phyloP scores from a whole-genome alignment of 2,113 vertebrate genomes.

The Monopterus albus region DNA sequence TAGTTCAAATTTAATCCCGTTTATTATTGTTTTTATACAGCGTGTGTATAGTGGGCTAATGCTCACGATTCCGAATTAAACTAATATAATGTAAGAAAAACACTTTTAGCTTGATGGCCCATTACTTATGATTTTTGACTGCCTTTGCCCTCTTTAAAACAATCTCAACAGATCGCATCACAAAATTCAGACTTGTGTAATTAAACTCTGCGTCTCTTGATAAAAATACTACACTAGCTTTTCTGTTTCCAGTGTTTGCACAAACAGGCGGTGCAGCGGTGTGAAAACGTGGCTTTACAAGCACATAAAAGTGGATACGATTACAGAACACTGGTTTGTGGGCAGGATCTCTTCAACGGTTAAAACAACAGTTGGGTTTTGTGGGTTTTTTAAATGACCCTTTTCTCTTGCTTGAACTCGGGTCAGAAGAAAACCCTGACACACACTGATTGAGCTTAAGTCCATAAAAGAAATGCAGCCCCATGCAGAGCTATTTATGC shows the following conservation, averaged over 20 bases:
- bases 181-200: conserved; percentile 9
- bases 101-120: background rate
- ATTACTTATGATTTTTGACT: conserved; percentile 3
- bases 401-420: conserved; percentile 46
- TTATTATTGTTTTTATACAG: no score
- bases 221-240: conserved; percentile 45
- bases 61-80: background rate
- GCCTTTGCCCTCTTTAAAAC: conserved; percentile 7
- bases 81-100: background rate
- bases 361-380: conserved; percentile 68
- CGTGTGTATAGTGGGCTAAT: no score
- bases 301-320: conserved; percentile 67
- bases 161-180: background rate
- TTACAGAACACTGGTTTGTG: conserved; percentile 64
- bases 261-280: conserved; percentile 50
- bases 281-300: conserved; percentile 73
- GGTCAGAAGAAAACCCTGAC: conserved; percentile 56
- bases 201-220: conserved; percentile 15
- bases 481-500: conserved; percentile 22
- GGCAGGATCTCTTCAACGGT: conserved; percentile 61
- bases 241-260: conserved; percentile 31
- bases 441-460: conserved; percentile 29
- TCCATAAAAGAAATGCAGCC: conserved; percentile 30
- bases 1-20: no score
- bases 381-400: conserved; percentile 56